A percentile compares a stretch with the other conserved stretches of the same genome.
phyloP scores from a whole-genome alignment of 2,113 vertebrate species.

The Prolemur simus region DNA sequence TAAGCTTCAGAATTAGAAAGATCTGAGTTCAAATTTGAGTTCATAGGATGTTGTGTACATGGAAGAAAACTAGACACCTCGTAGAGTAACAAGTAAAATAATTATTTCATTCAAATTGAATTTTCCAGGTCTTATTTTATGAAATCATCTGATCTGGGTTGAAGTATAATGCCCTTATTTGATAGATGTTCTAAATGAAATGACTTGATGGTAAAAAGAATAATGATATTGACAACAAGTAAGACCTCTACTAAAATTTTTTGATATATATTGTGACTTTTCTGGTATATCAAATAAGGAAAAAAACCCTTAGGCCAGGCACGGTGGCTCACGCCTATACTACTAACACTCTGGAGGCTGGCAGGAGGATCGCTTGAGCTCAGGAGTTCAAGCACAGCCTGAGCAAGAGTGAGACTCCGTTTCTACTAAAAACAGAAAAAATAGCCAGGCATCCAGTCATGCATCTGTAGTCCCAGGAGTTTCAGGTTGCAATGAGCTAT shows the following conservation, averaged over 20 bases:
- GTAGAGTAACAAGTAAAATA: not conserved
- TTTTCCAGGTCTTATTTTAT: not conserved
- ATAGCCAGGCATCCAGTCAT: too few relatives aligned
- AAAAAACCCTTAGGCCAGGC: not conserved
- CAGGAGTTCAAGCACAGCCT: too few relatives aligned
- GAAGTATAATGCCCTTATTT: not conserved
- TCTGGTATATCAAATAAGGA: not conserved
- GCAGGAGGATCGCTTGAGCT: too few relatives aligned
- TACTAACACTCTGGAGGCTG: too few relatives aligned
- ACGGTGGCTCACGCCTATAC: too few relatives aligned
- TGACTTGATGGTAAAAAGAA: not conserved
- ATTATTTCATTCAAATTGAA: not conserved
- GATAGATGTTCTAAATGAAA: not conserved
- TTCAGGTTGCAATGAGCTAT: too few relatives aligned
- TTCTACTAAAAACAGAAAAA: too few relatives aligned
- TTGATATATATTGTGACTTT: not conserved
- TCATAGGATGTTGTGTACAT: not conserved
- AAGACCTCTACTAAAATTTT: not conserved
- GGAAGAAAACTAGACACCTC: not conserved
- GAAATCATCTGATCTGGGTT: not conserved
- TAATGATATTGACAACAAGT: not conserved
- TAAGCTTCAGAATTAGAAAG: not conserved
- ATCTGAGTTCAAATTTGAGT: not conserved
- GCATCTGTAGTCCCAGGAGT: too few relatives aligned
- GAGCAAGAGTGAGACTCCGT: too few relatives aligned